Evolutionary conservation across 2,888 invertebrate genomes (phyloP).

Genomic region (Himalopsyche anomala): DNA sequence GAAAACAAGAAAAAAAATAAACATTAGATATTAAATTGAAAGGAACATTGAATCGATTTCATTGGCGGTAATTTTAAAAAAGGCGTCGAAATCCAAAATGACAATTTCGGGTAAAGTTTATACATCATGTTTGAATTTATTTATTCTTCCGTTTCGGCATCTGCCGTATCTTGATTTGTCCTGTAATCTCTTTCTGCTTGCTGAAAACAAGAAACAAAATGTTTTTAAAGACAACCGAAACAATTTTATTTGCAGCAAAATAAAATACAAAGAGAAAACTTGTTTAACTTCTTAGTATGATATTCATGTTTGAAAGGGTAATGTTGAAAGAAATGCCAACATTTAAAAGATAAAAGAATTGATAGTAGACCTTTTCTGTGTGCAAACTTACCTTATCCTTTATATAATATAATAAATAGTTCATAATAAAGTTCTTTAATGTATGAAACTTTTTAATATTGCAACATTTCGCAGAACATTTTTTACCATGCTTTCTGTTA

Average conservation of each 20-base stretch:
- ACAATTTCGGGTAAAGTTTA: constrained; percentile 52
- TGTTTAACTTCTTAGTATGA: neutral
- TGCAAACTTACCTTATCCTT: neutral
- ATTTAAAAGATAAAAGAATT: constrained; percentile 17
- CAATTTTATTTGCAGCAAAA: neutral
- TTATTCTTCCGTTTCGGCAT: constrained; percentile 61
- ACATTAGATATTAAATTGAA: neutral
- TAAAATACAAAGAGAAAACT: constrained; percentile 1
- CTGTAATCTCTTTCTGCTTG: constrained; percentile 65
- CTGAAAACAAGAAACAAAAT: constrained; percentile 56
- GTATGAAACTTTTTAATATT: no score
- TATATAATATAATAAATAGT: no score
- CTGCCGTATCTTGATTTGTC: constrained; percentile 58
- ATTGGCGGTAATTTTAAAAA: constrained; percentile 17
- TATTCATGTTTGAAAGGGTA: neutral
- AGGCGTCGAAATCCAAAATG: constrained; percentile 37
- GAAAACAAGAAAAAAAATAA: neutral
- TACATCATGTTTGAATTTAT: constrained; percentile 52
- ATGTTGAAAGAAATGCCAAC: neutral
- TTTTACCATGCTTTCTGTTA: no score
- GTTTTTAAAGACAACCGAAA: neutral
- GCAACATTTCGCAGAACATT: no score
- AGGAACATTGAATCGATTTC: neutral
- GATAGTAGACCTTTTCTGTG: constrained; percentile 44
- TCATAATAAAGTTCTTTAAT: no score